A percentile compares a stretch with the other conserved stretches of the same genome.
phyloP scores from a whole-genome alignment of 2,797 vertebrate genomes.

The Parotocinclus haroldoi region DNA sequence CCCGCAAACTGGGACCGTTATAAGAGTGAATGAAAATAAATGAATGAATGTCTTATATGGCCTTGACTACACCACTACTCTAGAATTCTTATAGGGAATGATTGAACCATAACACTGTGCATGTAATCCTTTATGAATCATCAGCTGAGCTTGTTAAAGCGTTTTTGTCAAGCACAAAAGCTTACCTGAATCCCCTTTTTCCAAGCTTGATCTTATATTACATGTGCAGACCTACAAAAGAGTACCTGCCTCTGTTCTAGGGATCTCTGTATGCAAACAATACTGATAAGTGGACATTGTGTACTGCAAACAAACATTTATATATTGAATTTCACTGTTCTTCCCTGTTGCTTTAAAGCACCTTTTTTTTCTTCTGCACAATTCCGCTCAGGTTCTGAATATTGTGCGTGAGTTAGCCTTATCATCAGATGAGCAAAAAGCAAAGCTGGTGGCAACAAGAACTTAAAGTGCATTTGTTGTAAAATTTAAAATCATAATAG shows the following conservation, averaged over 20 bases:
- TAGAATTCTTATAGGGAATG: neutral
- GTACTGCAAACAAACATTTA: conserved; percentile 9
- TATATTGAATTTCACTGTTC: neutral
- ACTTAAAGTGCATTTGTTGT: too few relatives aligned
- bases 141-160: conserved; percentile 2
- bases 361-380: too few relatives aligned
- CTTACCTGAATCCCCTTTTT: conserved; percentile 31
- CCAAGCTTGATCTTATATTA: conserved; percentile 18
- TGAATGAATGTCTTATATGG: too few relatives aligned
- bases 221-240: conserved; percentile 4
- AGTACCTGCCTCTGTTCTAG: conserved; percentile 7
- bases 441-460: too few relatives aligned
- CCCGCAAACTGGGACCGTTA: too few relatives aligned
- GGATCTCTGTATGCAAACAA: conserved; percentile 8
- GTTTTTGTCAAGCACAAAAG: conserved; percentile 11
- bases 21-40: too few relatives aligned
- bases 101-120: neutral
- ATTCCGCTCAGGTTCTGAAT: too few relatives aligned
- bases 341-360: too few relatives aligned
- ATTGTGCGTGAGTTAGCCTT: too few relatives aligned
- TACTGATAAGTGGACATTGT: neutral
- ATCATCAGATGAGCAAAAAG: too few relatives aligned
- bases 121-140: conserved; percentile 7
- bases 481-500: too few relatives aligned
- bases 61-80: too few relatives aligned